These are phyloP conservation scores for Daktulosphaira vitifoliae DNA, from an alignment of 1,140 invertebrate species.

Conservation along the genomic window DNA sequence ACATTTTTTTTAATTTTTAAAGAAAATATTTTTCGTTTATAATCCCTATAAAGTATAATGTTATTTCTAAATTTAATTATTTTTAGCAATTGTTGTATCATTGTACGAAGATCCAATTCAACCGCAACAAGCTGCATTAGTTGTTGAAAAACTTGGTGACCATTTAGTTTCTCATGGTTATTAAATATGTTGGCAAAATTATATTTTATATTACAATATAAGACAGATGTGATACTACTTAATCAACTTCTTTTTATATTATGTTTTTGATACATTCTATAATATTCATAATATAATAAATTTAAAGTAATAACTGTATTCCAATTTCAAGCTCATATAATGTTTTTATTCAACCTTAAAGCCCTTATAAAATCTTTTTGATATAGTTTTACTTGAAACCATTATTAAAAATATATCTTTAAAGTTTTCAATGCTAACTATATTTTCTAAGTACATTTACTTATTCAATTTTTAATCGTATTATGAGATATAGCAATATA, in stretches of 20 bases:
- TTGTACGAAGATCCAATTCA: slow-evolving; percentile 89
- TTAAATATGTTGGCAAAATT: slow-evolving; percentile 50
- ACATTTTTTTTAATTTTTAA: background rate
- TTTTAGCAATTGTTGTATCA: slow-evolving; percentile 78
- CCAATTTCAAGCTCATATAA: too few relatives aligned
- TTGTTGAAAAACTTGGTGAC: slow-evolving; percentile 91
- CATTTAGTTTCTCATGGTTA: slow-evolving; percentile 89
- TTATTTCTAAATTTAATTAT: slow-evolving; percentile 44
- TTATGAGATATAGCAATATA: too few relatives aligned
- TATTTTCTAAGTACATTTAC: too few relatives aligned
- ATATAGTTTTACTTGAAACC: too few relatives aligned
- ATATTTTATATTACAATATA: slow-evolving; percentile 20
- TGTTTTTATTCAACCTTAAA: too few relatives aligned
- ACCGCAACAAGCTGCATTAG: slow-evolving; percentile 85
- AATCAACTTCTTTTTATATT: slow-evolving; percentile 11
- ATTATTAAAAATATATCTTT: too few relatives aligned
- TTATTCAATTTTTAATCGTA: too few relatives aligned
- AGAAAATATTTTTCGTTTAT: background rate
- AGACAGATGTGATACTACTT: slow-evolving; percentile 25
- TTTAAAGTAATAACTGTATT: too few relatives aligned
- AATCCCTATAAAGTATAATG: slow-evolving; percentile 10
- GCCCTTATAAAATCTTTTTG: too few relatives aligned
- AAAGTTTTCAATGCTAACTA: too few relatives aligned
- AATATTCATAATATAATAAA: too few relatives aligned
- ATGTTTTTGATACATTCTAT: background rate